These are phyloP conservation scores for Sclerurus mexicanus DNA, from an alignment of 2,113 vertebrate genomes.

Conservation along the genomic window DNA sequence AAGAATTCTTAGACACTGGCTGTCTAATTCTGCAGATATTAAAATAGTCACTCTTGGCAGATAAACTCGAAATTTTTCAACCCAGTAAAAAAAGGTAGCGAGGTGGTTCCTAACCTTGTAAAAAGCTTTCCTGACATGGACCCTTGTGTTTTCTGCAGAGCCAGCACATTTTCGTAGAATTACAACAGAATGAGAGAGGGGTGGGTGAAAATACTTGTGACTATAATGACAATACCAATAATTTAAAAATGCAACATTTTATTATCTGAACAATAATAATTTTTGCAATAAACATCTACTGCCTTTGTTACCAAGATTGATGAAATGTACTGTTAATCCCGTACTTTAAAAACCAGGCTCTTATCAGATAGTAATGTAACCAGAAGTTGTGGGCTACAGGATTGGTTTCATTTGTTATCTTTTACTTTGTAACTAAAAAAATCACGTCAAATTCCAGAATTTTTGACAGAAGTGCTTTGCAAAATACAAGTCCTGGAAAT, in stretches of 20 bases:
- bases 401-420: neutral
- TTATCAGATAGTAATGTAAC: neutral
- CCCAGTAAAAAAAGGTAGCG: neutral
- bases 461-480: neutral
- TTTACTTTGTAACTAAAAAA: neutral
- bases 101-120: neutral
- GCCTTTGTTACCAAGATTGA: neutral
- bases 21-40: constrained; percentile 5
- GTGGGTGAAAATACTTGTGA: neutral
- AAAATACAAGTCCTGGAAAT: neutral
- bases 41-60: neutral
- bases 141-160: constrained; percentile 15
- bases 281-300: neutral
- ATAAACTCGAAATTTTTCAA: neutral
- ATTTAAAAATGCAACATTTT: neutral
- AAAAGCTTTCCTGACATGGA: constrained; percentile 23
- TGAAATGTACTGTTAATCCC: neutral
- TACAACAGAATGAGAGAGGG: neutral
- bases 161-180: neutral
- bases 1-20: neutral
- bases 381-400: neutral
- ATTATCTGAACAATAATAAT: neutral
- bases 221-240: neutral
- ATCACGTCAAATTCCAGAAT: neutral
- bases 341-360: neutral